These are phyloP conservation scores for Chirona hameri DNA, from an alignment of 2,888 invertebrate species.

Conservation along the genomic window DNA sequence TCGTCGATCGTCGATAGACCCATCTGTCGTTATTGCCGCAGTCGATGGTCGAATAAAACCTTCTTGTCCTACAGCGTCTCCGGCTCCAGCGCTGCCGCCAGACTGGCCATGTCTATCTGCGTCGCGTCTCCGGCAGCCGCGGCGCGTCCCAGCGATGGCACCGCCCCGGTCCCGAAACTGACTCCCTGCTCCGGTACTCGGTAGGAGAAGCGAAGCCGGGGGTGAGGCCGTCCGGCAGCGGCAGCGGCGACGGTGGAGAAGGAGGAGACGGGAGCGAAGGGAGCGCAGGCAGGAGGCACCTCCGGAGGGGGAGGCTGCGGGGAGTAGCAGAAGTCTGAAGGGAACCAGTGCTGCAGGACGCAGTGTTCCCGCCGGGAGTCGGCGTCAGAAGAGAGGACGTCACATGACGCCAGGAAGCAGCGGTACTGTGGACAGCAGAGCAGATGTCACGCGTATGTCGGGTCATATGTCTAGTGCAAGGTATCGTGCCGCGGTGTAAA, in stretches of 20 bases:
- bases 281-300: not conserved
- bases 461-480: not conserved
- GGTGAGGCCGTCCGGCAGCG: not conserved
- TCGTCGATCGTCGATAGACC: too few species aligned
- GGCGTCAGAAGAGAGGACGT: not conserved
- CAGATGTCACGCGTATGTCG: not conserved
- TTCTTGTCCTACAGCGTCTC: not conserved
- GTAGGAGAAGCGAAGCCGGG: not conserved
- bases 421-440: not conserved
- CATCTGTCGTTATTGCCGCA: too few species aligned
- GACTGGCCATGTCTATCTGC: not conserved
- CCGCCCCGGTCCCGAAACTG: not conserved
- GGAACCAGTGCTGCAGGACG: not conserved
- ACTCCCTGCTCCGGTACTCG: not conserved
- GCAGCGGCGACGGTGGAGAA: not conserved
- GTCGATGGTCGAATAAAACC: too few species aligned
- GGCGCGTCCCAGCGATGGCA: not conserved
- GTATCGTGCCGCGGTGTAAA: not conserved
- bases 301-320: not conserved
- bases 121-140: not conserved
- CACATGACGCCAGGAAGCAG: constrained; percentile 2
- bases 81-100: constrained; percentile 1
- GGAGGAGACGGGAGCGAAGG: not conserved
- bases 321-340: not conserved
- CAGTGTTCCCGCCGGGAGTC: not conserved